Conservation (phyloP, 1,140 invertebrate genomes). For the Ceratitis capitata region DNA sequence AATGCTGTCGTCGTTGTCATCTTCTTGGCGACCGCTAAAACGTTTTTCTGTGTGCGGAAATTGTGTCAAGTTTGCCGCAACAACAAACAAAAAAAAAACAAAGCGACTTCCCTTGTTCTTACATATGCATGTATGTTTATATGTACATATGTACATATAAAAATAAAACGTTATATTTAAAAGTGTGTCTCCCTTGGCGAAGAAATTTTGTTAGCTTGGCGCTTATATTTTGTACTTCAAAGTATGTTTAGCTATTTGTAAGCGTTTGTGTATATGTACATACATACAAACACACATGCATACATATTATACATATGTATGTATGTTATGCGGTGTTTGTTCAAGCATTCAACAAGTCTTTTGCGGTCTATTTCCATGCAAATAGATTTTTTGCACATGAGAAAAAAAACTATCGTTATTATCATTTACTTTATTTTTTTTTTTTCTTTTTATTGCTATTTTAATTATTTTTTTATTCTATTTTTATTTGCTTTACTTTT, state of each 20-base stretch:
- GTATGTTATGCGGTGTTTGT: not conserved
- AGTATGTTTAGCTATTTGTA: not conserved
- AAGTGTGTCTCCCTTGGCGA: not conserved
- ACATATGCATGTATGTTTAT: not conserved
- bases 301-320: not conserved
- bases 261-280: not conserved
- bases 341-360: no score
- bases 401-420: no score
- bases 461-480: no score
- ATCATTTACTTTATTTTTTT: no score
- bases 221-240: not conserved
- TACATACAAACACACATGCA: not conserved
- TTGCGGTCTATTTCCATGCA: not conserved
- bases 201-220: not conserved
- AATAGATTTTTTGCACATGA: no score
- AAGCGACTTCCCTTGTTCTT: not conserved
- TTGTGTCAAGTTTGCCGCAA: conserved; percentile 16
- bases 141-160: not conserved
- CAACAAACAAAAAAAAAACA: not conserved
- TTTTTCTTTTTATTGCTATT: no score
- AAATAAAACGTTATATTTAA: no score
- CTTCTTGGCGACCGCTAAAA: conserved; percentile 3
- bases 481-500: no score
- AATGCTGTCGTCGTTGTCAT: not conserved
- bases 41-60: conserved; percentile 21